A percentile compares a stretch with the other conserved stretches of the same genome.
Conservation (phyloP, 2,113 vertebrate species). For the Formicarius rufipectus region DNA sequence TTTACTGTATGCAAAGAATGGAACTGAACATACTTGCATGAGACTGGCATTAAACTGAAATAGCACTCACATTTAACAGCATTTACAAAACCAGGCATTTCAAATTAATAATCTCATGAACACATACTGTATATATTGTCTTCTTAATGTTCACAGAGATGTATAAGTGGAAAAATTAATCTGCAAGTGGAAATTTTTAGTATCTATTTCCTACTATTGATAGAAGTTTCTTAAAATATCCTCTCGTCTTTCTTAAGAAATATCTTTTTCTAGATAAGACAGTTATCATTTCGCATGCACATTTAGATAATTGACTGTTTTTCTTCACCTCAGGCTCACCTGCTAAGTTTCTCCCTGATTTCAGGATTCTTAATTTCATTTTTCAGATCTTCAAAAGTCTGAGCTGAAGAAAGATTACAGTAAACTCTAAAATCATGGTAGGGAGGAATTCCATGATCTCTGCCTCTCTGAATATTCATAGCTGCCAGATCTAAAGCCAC, state of each 20-base stretch:
- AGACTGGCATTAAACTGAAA: neutral
- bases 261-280: neutral
- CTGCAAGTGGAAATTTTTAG: neutral
- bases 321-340: conserved; percentile 76
- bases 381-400: conserved; percentile 89
- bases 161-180: neutral
- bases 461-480: conserved; percentile 95
- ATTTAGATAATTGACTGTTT: neutral
- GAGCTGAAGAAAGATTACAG: conserved; percentile 91
- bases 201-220: neutral
- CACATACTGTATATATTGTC: neutral
- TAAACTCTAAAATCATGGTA: conserved; percentile 97
- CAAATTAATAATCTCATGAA: neutral
- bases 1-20: neutral
- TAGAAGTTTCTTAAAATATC: neutral
- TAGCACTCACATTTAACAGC: neutral
- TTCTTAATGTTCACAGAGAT: neutral
- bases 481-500: conserved; percentile 96
- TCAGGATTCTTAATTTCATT: conserved; percentile 92
- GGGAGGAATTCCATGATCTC: conserved; percentile 95
- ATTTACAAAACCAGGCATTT: neutral
- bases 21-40: neutral
- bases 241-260: neutral
- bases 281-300: conserved; percentile 27
- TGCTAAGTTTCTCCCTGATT: conserved; percentile 90